These are phyloP conservation scores for Anas platyrhynchos DNA, from an alignment of 2,113 vertebrate genomes.

Conservation along the genomic window DNA sequence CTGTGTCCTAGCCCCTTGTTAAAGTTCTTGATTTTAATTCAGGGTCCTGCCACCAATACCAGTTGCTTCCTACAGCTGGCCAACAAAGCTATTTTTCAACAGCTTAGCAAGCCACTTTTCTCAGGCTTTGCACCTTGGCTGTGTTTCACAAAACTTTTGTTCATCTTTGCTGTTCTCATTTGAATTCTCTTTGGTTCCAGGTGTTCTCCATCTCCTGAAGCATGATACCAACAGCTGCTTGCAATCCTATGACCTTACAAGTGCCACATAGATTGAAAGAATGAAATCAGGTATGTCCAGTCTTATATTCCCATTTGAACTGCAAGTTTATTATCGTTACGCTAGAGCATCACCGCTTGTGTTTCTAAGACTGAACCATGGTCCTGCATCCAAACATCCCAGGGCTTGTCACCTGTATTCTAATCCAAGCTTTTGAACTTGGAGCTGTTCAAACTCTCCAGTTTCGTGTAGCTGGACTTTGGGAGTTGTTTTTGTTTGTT, in stretches of 20 bases:
- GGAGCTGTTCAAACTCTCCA: not conserved
- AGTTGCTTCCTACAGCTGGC: not conserved
- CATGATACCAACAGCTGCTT: not conserved
- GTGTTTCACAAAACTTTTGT: not conserved
- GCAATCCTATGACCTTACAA: not conserved
- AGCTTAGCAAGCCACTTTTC: not conserved
- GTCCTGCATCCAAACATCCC: not conserved
- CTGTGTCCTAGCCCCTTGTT: not conserved
- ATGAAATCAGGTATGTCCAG: not conserved
- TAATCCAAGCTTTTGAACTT: not conserved
- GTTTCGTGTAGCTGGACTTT: not conserved
- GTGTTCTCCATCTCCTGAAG: not conserved
- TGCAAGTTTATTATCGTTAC: not conserved
- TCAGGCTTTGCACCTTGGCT: not conserved
- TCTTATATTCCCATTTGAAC: not conserved
- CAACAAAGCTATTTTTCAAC: not conserved
- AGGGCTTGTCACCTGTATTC: fast-evolving
- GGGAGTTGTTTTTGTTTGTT: not conserved
- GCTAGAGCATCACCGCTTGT: not conserved
- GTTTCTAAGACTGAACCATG: not conserved
- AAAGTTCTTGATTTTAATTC: not conserved
- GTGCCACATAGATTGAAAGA: not conserved
- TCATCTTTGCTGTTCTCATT: not conserved
- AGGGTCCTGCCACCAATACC: not conserved
- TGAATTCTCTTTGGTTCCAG: not conserved